Evolutionary conservation across 2,888 invertebrate species (phyloP), one percentile per base, ranked within the genome.

Genomic region (Hypercompe scribonia): DNA sequence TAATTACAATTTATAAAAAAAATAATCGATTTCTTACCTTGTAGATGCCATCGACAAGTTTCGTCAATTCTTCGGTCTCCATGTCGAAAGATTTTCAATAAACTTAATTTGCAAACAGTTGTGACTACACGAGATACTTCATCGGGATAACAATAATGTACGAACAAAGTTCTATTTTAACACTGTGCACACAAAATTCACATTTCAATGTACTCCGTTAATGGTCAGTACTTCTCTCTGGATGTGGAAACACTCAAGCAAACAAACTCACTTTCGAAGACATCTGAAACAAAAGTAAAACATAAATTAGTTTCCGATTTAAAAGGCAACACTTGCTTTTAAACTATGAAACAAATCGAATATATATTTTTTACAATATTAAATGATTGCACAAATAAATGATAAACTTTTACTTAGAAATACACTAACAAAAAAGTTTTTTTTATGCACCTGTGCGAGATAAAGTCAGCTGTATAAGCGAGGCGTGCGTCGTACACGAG

Each of bases 41-140:
- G 94, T 98, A 98, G 90, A 98, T 98, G 88, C 98, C 98, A 95
- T 98, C 98, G 88, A 98, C 98, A 88, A 98, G 97, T 96, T 98
- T 98, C 90, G 98, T 98, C 87, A 98, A 97, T 96, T 98, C 98
- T 93, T 98, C 98, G 88, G 98, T 98, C 96, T 98, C 98, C 97
- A 98, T 96, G 86, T 88, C 87, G 92, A 92, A 86, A 86, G 88
- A 89, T 92, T 90, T 90, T 91, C 90, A 91, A 85, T 89, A 87
- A 90, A 90, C 85, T 87, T 88, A 89, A 88, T 86, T 82, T 85
- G 84, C 82, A 78, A 89, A 89, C 84, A 78, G 84, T 87, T 85
- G 86, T 86, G 85, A 87, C 91, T 91, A 95, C 94, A 94, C 94
- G 82, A 89, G 88, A 92, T 92, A 91, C 94, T 92, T 94, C 95